These are phyloP conservation scores for Eupithecia vulgata DNA, from an alignment of 2,888 invertebrate species.

Conservation along the genomic window DNA sequence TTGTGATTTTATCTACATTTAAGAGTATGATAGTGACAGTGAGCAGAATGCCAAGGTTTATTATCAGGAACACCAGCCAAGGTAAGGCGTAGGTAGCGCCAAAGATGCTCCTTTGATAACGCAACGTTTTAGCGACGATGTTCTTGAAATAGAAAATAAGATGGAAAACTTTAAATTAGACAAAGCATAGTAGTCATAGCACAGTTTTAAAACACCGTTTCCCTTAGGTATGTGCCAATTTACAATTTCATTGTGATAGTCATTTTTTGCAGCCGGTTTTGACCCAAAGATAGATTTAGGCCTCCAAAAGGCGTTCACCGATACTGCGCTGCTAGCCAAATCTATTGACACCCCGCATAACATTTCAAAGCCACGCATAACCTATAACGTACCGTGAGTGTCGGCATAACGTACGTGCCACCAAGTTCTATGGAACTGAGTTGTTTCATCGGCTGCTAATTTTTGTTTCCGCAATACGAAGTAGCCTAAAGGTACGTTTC, in stretches of 20 bases:
- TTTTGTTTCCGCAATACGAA: background rate
- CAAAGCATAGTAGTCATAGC: background rate
- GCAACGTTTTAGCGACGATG: slow-evolving; percentile 10
- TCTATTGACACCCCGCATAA: background rate
- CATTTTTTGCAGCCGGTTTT: background rate
- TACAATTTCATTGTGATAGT: background rate
- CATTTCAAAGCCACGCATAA: background rate
- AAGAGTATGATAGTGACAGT: slow-evolving; percentile 16
- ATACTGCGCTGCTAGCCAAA: background rate
- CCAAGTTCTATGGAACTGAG: too few species aligned
- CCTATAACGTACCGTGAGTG: too few species aligned
- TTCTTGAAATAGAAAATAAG: background rate
- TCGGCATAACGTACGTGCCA: too few species aligned
- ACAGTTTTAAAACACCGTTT: background rate
- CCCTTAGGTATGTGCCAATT: background rate
- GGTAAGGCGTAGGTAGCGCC: slow-evolving; percentile 33
- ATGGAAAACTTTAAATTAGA: background rate
- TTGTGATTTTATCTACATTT: slow-evolving; percentile 12
- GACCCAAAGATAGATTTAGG: background rate
- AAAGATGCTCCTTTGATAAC: slow-evolving; percentile 27
- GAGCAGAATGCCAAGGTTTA: slow-evolving; percentile 32
- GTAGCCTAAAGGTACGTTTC: too few species aligned
- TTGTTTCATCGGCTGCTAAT: too few species aligned
- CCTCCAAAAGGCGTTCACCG: background rate
- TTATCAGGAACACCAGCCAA: slow-evolving; percentile 32